phyloP scores from a whole-genome alignment of 2,113 vertebrate genomes.

The Thymallus thymallus region DNA sequence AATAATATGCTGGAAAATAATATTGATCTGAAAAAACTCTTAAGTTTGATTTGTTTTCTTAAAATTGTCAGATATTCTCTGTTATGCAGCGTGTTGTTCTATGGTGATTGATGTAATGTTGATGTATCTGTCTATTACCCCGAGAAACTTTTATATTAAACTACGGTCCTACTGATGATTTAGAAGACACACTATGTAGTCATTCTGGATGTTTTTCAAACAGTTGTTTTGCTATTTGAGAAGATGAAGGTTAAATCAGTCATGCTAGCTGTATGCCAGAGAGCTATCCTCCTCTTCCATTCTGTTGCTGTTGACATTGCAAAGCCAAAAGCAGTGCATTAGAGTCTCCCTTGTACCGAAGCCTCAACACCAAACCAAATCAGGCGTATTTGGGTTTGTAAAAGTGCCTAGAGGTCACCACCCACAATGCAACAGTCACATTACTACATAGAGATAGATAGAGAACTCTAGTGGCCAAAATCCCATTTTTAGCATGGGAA shows the following conservation, averaged over 20 bases:
- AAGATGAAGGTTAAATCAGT: not conserved
- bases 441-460: no score
- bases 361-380: not conserved
- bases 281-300: no score
- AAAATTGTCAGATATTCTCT: conserved; percentile 61
- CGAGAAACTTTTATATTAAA: conserved; percentile 58
- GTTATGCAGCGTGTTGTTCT: conserved; percentile 60
- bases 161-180: conserved; percentile 37
- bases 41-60: conserved; percentile 44
- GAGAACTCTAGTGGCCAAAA: no score
- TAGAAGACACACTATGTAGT: conserved; percentile 3
- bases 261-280: no score
- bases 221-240: not conserved
- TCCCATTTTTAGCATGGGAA: no score
- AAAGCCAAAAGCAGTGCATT: not conserved
- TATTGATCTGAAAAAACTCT: conserved; percentile 60
- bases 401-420: not conserved
- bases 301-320: not conserved
- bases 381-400: not conserved
- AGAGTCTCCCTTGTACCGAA: not conserved
- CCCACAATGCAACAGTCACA: not conserved
- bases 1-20: conserved; percentile 64
- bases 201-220: not conserved
- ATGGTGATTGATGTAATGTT: conserved; percentile 47
- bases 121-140: conserved; percentile 42